A percentile compares a stretch with the other conserved stretches of the same genome.
phyloP scores from a whole-genome alignment of 2,797 vertebrate species.

The Cetoscarus ocellatus region DNA sequence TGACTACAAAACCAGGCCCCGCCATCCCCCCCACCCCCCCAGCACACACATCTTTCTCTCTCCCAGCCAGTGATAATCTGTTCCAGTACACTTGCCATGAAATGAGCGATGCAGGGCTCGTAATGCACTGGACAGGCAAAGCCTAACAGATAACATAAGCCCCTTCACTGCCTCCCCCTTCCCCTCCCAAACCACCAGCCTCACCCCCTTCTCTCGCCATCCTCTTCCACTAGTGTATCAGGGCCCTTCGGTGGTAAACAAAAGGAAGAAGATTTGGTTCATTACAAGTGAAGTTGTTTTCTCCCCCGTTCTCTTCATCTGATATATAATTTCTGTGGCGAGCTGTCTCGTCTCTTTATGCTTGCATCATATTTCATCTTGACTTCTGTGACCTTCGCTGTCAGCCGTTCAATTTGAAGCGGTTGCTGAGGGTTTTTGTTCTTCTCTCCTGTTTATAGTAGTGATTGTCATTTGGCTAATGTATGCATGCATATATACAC shows the following conservation, averaged over 20 bases:
- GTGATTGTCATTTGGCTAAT: conserved; percentile 78
- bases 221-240: conserved; percentile 58
- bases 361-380: conserved; percentile 65
- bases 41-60: not conserved
- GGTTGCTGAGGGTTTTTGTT: conserved; percentile 48
- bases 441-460: conserved; percentile 59
- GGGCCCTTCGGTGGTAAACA: conserved; percentile 72
- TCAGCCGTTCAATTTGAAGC: conserved; percentile 54
- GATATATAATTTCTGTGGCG: conserved; percentile 65
- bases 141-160: conserved; percentile 81
- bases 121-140: conserved; percentile 80
- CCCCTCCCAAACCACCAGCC: conserved; percentile 9
- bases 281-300: conserved; percentile 67
- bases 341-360: conserved; percentile 60
- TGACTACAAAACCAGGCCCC: conserved; percentile 66
- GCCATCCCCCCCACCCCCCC: not conserved
- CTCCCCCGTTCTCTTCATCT: conserved; percentile 47
- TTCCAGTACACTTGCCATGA: conserved; percentile 82
- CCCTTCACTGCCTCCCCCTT: conserved; percentile 10
- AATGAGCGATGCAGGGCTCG: conserved; percentile 77
- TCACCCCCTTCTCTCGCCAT: conserved; percentile 21
- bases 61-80: conserved; percentile 76
- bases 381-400: conserved; percentile 73
- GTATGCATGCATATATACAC: conserved; percentile 67
- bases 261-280: conserved; percentile 68